These are phyloP conservation scores for Sebastes melanostomus DNA, from an alignment of 2,797 vertebrate genomes.

Conservation along the genomic window DNA sequence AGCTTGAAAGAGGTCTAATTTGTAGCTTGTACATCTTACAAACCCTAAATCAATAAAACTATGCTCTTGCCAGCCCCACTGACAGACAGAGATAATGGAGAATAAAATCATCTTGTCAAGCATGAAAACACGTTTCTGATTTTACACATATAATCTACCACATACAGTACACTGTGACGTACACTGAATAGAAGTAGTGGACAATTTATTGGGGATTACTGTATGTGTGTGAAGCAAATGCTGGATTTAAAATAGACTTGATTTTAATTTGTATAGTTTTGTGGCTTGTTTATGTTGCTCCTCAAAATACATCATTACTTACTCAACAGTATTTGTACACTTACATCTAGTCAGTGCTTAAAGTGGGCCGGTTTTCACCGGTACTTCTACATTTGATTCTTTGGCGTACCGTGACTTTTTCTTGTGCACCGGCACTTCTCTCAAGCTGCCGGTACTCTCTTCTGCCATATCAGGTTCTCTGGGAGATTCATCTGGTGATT, in stretches of 20 bases:
- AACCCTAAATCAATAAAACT: conserved; percentile 32
- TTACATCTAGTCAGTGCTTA: no score
- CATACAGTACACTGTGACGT: no score
- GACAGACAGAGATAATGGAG: conserved; percentile 1
- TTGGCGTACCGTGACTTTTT: no score
- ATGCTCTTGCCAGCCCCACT: neutral
- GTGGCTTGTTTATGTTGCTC: neutral
- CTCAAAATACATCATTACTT: neutral
- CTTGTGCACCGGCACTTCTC: no score
- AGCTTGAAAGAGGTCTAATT: conserved; percentile 27
- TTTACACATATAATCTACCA: neutral
- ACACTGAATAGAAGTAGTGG: no score
- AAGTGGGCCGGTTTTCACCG: no score
- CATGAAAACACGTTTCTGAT: neutral
- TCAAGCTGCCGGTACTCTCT: no score
- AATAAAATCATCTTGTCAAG: neutral
- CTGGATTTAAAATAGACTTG: neutral
- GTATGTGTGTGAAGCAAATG: no score
- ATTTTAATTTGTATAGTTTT: neutral
- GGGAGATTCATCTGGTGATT: no score
- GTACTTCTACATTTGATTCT: no score
- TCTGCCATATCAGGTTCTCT: no score
- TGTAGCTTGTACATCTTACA: conserved; percentile 29
- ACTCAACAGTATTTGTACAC: neutral
- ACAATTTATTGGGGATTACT: no score